These are phyloP conservation scores for Allolobophora icterica DNA, from an alignment of 2,888 invertebrate genomes.

Conservation along the genomic window DNA sequence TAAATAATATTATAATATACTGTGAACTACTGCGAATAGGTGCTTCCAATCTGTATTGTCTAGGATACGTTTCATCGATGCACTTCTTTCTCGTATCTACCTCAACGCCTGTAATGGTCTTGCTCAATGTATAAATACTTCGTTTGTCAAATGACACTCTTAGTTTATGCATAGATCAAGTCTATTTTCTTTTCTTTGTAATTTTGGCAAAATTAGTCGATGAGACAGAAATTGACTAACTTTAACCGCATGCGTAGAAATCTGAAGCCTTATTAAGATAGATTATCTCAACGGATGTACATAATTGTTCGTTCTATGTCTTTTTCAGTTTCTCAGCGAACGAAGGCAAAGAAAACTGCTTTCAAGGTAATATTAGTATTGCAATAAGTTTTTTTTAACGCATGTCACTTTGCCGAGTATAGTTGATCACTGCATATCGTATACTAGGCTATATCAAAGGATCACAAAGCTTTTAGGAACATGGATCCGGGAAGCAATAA, in stretches of 20 bases:
- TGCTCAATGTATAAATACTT: neutral
- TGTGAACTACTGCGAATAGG: neutral
- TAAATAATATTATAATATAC: too few species aligned
- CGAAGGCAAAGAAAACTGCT: neutral
- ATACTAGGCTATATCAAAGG: too few species aligned
- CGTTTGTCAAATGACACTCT: neutral
- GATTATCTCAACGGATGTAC: neutral
- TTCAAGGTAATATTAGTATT: neutral
- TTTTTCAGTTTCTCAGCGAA: neutral
- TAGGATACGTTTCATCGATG: neutral
- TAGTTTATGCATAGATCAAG: neutral
- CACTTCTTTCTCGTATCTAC: neutral
- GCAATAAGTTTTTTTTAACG: neutral
- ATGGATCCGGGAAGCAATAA: neutral
- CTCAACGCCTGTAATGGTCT: neutral
- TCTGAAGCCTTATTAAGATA: neutral
- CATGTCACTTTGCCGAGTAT: neutral
- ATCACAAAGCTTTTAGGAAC: neutral
- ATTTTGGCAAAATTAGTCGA: neutral
- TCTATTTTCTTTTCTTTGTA: neutral
- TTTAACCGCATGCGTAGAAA: neutral
- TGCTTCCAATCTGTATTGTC: too few species aligned
- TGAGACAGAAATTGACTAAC: neutral
- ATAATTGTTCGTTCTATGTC: neutral
- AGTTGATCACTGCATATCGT: neutral